phyloP scores from a whole-genome alignment of 2,888 invertebrate genomes.

The Orthosia cruda region DNA sequence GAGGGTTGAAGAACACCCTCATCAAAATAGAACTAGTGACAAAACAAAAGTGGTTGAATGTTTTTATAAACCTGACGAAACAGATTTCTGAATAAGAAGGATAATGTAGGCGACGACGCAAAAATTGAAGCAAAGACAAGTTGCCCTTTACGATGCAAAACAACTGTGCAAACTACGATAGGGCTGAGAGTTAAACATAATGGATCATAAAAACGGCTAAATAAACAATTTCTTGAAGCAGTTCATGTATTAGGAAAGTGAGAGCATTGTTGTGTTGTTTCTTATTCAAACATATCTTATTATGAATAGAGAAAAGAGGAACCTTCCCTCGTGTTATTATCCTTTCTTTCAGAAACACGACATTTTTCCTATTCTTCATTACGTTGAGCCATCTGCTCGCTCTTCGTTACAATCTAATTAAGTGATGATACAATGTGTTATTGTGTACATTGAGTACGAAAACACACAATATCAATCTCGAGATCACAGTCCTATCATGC shows the following conservation, averaged over 20 bases:
- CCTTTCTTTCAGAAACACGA: slow-evolving; percentile 25
- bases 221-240: slow-evolving; percentile 10
- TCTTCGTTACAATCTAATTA: slow-evolving; percentile 58
- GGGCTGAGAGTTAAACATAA: slow-evolving; percentile 16
- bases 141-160: slow-evolving; percentile 16
- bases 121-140: slow-evolving; percentile 13
- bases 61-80: slow-evolving; percentile 2
- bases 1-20: neutral
- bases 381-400: slow-evolving; percentile 52
- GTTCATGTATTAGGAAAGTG: slow-evolving; percentile 24
- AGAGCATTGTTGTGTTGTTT: slow-evolving; percentile 6
- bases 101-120: neutral
- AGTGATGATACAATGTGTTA: slow-evolving; percentile 47
- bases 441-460: slow-evolving; percentile 32
- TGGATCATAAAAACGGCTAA: slow-evolving; percentile 28
- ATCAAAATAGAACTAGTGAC: neutral
- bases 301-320: slow-evolving; percentile 5
- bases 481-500: slow-evolving; percentile 22
- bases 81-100: slow-evolving; percentile 1
- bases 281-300: slow-evolving; percentile 33
- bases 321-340: slow-evolving; percentile 17
- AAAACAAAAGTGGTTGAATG: neutral
- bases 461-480: slow-evolving; percentile 45
- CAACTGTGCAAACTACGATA: slow-evolving; percentile 38
- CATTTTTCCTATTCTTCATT: slow-evolving; percentile 50